Evolutionary conservation across 2,113 vertebrate species (phyloP).

Genomic region (Carlito syrichta): DNA sequence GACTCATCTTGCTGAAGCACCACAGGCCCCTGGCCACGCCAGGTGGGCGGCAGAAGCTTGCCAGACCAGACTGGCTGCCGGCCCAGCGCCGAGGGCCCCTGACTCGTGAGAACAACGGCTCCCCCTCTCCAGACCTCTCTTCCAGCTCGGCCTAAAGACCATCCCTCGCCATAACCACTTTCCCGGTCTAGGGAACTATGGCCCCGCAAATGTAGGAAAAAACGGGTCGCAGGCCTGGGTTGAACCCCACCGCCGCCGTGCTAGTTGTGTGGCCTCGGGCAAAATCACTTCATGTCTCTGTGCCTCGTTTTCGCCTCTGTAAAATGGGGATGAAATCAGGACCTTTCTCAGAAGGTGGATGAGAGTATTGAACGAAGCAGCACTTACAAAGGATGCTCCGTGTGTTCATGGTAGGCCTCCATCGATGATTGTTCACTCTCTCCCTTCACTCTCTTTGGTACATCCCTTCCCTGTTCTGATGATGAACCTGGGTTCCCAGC

Average conservation of each 20-base stretch:
- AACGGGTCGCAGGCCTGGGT: not conserved
- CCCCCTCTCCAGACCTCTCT: not conserved
- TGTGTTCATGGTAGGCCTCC: too few species aligned
- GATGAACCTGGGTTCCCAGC: not conserved
- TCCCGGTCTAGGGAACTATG: not conserved
- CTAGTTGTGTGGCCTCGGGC: not conserved
- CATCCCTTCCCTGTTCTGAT: not conserved
- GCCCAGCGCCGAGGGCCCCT: not conserved
- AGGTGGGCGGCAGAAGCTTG: slow-evolving; percentile 8
- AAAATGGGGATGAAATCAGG: not conserved
- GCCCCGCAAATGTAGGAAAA: not conserved
- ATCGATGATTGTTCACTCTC: not conserved
- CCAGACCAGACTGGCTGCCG: not conserved
- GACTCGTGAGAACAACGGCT: not conserved
- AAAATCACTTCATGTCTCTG: not conserved
- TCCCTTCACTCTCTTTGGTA: not conserved
- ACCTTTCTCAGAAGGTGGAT: not conserved
- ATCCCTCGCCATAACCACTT: not conserved
- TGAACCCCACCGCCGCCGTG: not conserved
- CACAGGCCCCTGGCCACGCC: not conserved
- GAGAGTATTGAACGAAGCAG: not conserved
- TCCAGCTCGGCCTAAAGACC: not conserved
- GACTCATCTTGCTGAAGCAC: not conserved
- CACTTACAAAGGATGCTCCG: not conserved
- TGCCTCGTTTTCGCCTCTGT: not conserved